phyloP scores from a whole-genome alignment of 2,113 vertebrate genomes.

The Myanophis thanlyinensis region DNA sequence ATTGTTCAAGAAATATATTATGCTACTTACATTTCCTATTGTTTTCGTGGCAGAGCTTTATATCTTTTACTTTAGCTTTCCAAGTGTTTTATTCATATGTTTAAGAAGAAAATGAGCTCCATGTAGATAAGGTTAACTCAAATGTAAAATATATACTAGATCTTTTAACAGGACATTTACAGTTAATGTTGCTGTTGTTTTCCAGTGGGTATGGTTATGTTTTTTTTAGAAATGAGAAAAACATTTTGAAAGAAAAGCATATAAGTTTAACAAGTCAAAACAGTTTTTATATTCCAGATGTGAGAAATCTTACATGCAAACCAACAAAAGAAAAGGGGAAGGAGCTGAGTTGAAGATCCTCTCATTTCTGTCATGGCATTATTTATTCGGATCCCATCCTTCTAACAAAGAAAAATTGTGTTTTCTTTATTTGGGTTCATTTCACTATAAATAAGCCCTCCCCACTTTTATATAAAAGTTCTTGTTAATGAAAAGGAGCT shows the following conservation, averaged over 20 bases:
- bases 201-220: neutral
- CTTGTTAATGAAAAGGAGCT: neutral
- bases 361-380: neutral
- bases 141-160: slow-evolving; percentile 20
- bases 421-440: neutral
- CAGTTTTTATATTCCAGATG: neutral
- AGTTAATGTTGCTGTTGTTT: neutral
- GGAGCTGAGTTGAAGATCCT: neutral
- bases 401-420: neutral
- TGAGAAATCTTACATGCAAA: neutral
- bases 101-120: slow-evolving; percentile 21
- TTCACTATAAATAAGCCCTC: neutral
- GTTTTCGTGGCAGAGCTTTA: slow-evolving; percentile 29
- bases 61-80: slow-evolving; percentile 11
- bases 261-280: slow-evolving; percentile 17
- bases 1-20: neutral
- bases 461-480: neutral
- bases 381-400: neutral
- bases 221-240: slow-evolving; percentile 29
- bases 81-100: slow-evolving; percentile 10
- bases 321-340: neutral
- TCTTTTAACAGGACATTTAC: slow-evolving; percentile 1
- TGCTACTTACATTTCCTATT: neutral
- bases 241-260: slow-evolving; percentile 24
- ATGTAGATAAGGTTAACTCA: slow-evolving; percentile 21